Base-by-base conservation (phyloP, 2,113 vertebrate genomes). In the Cepphus grylle region DNA sequence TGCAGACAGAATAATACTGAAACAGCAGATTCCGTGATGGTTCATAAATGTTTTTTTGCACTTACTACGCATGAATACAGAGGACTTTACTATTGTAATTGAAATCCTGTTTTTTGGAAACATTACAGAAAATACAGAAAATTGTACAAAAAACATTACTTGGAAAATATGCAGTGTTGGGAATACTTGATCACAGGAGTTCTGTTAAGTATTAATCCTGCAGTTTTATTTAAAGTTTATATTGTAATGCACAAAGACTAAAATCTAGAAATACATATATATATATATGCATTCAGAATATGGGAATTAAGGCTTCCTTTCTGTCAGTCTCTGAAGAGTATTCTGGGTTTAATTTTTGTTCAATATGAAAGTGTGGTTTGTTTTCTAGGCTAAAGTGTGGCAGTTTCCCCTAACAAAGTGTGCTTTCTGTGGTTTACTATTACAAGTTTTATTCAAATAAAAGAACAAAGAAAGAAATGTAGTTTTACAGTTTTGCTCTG, bases 381-480 rank as follows among this genome's bases (percentile, higher is more conserved):
- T 81, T 78, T 81, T 50, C 23, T 58, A 61, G 52, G 22, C 27
- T 8, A 3, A 72, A 76, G 13, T 49, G 20, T 59, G 45, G 11
- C 22, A n/a, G 12, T 83, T 83, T 81, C 58, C 17, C 6, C 40
- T 61, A 63, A 45, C 22, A n/a, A 65, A 82, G 16, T 61, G 3
- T 69, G 9, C 67, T 85, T 87, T 63, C 11, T 72, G 21, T 79
- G 15, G 8, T 53, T 87, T 91, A 22, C 62, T 83, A 3, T 27
- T 91, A 13, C 7, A 65, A 40, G n/a, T 72, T 90, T 88, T 69
- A n/a, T 32, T 91, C 47, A 92, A 67, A 25, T 45, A 49, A n/a
- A 76, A 42, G 4, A 76, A 40, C 2, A 19, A 43, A 38, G 1
- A 1, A 71, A 73, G 49, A 65, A 73, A 61, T 0, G 0, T 42